phyloP scores from a whole-genome alignment of 2,888 invertebrate species.

The Odontomyia ornata region DNA sequence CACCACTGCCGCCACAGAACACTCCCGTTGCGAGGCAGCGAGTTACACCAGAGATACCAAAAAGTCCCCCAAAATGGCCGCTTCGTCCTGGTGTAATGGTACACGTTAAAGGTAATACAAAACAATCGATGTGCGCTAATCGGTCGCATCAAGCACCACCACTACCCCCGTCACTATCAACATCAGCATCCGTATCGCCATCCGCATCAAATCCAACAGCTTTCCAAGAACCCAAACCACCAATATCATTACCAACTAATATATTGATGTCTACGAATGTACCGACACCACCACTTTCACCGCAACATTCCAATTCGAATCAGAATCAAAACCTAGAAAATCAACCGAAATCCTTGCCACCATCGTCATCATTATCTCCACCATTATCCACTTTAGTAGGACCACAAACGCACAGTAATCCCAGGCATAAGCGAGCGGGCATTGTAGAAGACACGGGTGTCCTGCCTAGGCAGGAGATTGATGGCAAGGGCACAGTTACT shows the following conservation, averaged over 20 bases:
- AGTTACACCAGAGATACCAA: constrained; percentile 56
- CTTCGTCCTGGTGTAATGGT: constrained; percentile 87
- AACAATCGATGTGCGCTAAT: constrained; percentile 74
- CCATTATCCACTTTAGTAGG: constrained; percentile 21
- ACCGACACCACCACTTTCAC: neutral
- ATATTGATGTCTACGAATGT: too few relatives aligned
- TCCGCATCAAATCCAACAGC: neutral
- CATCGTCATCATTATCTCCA: constrained; percentile 30
- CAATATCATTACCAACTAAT: neutral
- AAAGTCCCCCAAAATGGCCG: constrained; percentile 76
- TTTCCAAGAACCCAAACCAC: neutral
- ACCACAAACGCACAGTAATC: constrained; percentile 27
- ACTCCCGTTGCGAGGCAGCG: constrained; percentile 50
- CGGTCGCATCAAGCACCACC: constrained; percentile 57
- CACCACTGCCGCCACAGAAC: constrained; percentile 43
- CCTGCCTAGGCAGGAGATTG: neutral
- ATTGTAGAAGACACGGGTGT: neutral
- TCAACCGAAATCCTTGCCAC: too few relatives aligned
- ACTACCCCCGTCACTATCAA: constrained; percentile 19
- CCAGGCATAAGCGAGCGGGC: neutral
- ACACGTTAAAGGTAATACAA: constrained; percentile 78
- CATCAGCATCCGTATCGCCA: neutral
- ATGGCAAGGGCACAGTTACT: neutral
- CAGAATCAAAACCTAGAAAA: neutral
- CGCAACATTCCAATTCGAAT: constrained; percentile 29